Conservation (phyloP, 2,113 vertebrate species). For the Electrona antarctica region DNA sequence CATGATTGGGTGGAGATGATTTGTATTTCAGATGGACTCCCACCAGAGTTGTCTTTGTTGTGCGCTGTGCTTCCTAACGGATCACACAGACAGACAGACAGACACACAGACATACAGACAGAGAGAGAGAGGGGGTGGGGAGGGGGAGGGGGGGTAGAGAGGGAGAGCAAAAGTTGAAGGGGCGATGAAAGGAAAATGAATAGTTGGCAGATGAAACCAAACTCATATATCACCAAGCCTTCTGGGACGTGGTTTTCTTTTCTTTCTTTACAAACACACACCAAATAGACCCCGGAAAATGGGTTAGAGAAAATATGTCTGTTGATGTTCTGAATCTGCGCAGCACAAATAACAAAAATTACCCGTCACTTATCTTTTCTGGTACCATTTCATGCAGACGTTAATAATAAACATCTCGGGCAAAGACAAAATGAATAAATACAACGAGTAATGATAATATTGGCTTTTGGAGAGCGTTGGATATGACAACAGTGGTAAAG, state of each 20-base stretch:
- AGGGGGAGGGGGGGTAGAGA: background rate
- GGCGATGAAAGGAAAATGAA: constrained; percentile 54
- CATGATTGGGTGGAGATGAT: constrained; percentile 62
- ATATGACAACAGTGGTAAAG: constrained; percentile 2
- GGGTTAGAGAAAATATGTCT: constrained; percentile 36
- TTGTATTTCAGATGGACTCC: constrained; percentile 65
- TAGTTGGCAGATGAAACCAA: constrained; percentile 54
- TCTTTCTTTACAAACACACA: constrained; percentile 38
- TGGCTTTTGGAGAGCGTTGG: constrained; percentile 4
- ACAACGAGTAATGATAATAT: too few species aligned
- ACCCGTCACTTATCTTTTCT: constrained; percentile 29
- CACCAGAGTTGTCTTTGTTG: constrained; percentile 48
- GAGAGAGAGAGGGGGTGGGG: constrained; percentile 2
- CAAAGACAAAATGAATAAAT: constrained; percentile 10
- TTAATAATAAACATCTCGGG: constrained; percentile 17
- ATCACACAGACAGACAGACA: background rate
- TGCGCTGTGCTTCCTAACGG: constrained; percentile 7
- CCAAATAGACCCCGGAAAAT: constrained; percentile 38
- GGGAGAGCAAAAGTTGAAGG: constrained; percentile 33
- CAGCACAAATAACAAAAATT: constrained; percentile 17
- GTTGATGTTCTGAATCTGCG: constrained; percentile 24
- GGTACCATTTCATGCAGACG: constrained; percentile 21
- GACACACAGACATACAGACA: background rate
- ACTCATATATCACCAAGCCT: constrained; percentile 45
- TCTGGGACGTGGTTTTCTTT: constrained; percentile 43